Evolutionary conservation across 1,140 invertebrate genomes (phyloP).

Genomic region (Wasmannia auropunctata): DNA sequence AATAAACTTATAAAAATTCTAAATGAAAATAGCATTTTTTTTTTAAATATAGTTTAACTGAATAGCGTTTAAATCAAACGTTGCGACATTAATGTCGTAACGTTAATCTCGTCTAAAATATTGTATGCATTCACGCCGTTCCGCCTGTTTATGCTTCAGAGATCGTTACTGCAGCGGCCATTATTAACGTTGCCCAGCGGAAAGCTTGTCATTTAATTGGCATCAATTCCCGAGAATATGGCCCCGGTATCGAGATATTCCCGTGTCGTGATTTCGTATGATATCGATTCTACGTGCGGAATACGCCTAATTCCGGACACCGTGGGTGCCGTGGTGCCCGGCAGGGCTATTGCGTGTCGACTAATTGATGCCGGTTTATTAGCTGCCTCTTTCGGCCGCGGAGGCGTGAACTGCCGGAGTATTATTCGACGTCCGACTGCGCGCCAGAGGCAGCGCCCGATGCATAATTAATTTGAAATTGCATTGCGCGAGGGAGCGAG

Average conservation of each 20-base stretch:
- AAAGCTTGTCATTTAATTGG: constrained; percentile 62
- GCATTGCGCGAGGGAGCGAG: constrained; percentile 33
- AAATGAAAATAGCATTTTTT: background rate
- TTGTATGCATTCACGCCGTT: background rate
- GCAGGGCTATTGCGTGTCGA: constrained; percentile 76
- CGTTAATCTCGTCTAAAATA: background rate
- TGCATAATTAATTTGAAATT: constrained; percentile 82
- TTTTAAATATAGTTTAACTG: background rate
- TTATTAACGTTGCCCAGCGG: constrained; percentile 25
- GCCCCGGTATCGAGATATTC: constrained; percentile 54
- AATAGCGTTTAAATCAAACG: background rate
- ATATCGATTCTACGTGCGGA: constrained; percentile 9
- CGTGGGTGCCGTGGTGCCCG: constrained; percentile 53
- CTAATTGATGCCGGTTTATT: constrained; percentile 82
- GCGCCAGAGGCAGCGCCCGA: constrained; percentile 58
- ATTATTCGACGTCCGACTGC: constrained; percentile 78
- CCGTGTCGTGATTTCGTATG: constrained; percentile 15
- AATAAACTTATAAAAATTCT: background rate
- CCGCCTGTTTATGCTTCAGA: background rate
- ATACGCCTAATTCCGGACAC: constrained; percentile 68
- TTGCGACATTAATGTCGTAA: too few species aligned
- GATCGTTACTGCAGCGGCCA: background rate
- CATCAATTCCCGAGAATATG: constrained; percentile 54
- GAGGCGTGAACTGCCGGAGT: constrained; percentile 75
- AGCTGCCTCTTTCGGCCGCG: constrained; percentile 79